Evolutionary conservation across 2,888 invertebrate species (phyloP), one percentile per base, ranked within the genome.

Genomic region (Cryptops parisi): DNA sequence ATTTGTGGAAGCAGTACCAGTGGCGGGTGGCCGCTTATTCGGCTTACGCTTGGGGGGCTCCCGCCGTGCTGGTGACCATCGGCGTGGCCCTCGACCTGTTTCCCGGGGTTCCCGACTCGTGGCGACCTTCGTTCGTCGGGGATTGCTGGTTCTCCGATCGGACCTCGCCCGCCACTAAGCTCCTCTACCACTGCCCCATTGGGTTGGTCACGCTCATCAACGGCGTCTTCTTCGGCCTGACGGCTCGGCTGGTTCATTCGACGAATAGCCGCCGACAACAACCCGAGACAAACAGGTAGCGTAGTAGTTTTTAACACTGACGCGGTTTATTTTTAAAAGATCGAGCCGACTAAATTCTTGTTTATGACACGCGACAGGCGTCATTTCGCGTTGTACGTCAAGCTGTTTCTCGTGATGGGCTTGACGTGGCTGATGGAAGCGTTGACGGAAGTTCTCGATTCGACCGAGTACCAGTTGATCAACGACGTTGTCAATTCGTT

Each of bases 401-500:
- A 53, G 23, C 47, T 53, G 17, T 53, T 53, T 23, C 23, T 53
- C 5, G 53, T 47, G 2, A 53, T 53, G 53, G 53, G 53, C 2
- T 26, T 53, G 24, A 46, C 53, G 27, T 53, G 53, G 53, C 22
- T 47, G n/a, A 47, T 53, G 47, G 53, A 53, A 23, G 23, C 39
- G 21, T 23, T 53, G 33, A 38, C 46, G 19, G 39, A 22, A 2
- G 19, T 22, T 23, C 46, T 53, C 47, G 17, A 9, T 9, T 47
- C 53, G 22, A n/a, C n/a, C 9, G 15, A 39, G 38, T 53, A 24
- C 38, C 22, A 23, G 19, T 19, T 39, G n/a, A 17, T 47, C 15
- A 40, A 47, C 41, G 53, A 53, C 53, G 6, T 53, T 23, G 26
- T 53, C 53, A 47, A 47, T 47, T 41, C 53, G 19, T 38, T 53